Evolutionary conservation across 2,113 vertebrate species (phyloP).

Genomic region (Pogonocichla stellata): DNA sequence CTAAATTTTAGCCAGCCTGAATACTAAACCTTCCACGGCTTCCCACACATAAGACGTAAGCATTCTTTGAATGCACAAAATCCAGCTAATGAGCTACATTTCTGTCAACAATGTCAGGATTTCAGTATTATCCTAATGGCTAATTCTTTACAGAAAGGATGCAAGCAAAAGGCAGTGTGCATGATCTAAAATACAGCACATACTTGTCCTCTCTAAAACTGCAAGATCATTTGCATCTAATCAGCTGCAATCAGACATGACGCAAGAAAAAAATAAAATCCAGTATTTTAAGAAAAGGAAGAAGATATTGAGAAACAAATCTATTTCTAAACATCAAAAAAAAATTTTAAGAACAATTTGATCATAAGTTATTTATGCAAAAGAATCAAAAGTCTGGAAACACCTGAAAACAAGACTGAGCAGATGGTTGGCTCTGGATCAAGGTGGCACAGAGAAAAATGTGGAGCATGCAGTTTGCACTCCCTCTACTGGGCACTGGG

Average conservation of each 20-base stretch:
- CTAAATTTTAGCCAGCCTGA: not conserved
- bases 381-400: not conserved
- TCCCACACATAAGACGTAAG: not conserved
- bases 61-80: not conserved
- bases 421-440: not conserved
- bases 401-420: not conserved
- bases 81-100: not conserved
- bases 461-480: constrained; percentile 14
- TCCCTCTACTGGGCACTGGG: constrained; percentile 65
- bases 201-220: not conserved
- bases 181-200: not conserved
- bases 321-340: not conserved
- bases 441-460: not conserved
- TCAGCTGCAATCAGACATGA: not conserved
- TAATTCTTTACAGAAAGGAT: not conserved
- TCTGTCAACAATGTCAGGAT: not conserved
- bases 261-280: not conserved
- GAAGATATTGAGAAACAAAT: not conserved
- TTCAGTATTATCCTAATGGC: not conserved
- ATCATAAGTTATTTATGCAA: not conserved
- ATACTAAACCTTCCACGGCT: not conserved
- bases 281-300: not conserved
- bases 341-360: not conserved
- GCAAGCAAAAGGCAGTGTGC: not conserved
- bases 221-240: not conserved